Evolutionary conservation across 1,140 invertebrate species (phyloP).

Genomic region (Triops cancriformis): DNA sequence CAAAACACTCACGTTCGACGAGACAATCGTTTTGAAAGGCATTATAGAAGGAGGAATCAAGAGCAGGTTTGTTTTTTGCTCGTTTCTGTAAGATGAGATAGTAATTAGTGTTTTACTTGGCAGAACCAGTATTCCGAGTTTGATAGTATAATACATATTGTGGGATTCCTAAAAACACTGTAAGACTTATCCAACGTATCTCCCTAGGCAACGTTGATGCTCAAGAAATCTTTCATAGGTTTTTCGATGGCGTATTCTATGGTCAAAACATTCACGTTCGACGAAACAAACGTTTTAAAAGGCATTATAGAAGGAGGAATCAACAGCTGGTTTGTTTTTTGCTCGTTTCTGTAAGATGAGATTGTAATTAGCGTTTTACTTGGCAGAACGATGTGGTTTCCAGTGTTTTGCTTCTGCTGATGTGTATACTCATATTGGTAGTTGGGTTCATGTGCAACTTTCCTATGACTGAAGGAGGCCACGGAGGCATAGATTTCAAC

Average conservation of each 20-base stretch:
- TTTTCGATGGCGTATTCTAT: slow-evolving; percentile 82
- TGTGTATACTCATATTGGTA: slow-evolving; percentile 83
- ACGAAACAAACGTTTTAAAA: slow-evolving; percentile 45
- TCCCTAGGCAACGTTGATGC: slow-evolving; percentile 76
- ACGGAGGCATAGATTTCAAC: slow-evolving; percentile 75
- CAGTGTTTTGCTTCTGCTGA: slow-evolving; percentile 66
- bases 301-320: slow-evolving; percentile 17
- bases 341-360: too few species aligned
- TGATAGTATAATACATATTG: slow-evolving; percentile 49
- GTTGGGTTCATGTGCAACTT: slow-evolving; percentile 86
- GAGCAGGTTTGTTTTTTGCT: slow-evolving; percentile 19
- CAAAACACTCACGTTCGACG: slow-evolving; percentile 61
- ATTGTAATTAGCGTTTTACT: too few species aligned
- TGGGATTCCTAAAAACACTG: not conserved
- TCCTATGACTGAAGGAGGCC: slow-evolving; percentile 88
- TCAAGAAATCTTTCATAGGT: slow-evolving; percentile 98
- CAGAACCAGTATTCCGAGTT: slow-evolving; percentile 56
- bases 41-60: slow-evolving; percentile 16
- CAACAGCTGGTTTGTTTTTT: slow-evolving; percentile 21
- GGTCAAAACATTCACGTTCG: slow-evolving; percentile 61
- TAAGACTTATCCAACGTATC: slow-evolving; percentile 1
- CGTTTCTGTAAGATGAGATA: too few species aligned
- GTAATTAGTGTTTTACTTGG: too few species aligned
- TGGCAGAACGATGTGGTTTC: slow-evolving; percentile 45
- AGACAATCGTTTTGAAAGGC: slow-evolving; percentile 42